phyloP scores from a whole-genome alignment of 2,113 vertebrate species.

The Chloebia gouldiae region DNA sequence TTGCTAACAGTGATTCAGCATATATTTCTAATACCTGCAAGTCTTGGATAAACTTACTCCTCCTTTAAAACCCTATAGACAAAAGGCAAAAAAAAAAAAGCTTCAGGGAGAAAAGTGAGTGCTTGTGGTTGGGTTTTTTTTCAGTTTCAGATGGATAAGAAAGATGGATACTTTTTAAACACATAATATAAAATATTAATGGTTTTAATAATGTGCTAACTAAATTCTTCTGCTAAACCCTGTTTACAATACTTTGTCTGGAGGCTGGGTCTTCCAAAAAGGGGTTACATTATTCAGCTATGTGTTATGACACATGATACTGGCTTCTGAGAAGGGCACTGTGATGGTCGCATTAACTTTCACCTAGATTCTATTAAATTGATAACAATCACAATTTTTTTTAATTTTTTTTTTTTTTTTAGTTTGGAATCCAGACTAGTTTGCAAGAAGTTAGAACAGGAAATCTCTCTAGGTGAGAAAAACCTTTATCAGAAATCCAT shows the following conservation, averaged over 20 bases:
- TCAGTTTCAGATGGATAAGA: not conserved
- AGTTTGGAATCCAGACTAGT: not conserved
- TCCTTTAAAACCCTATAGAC: not conserved
- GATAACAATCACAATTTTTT: not conserved
- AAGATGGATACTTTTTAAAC: not conserved
- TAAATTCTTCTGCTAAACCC: rapidly evolving
- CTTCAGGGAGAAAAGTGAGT: not conserved
- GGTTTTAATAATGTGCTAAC: not conserved
- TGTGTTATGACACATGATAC: not conserved
- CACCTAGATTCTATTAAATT: not conserved
- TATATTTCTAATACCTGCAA: not conserved
- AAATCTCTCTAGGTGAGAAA: not conserved
- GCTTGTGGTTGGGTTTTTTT: not conserved
- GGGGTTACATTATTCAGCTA: rapidly evolving
- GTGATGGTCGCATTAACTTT: not conserved
- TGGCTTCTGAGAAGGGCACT: not conserved
- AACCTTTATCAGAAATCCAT: not conserved
- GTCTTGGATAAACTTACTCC: not conserved
- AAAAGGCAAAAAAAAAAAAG: not conserved
- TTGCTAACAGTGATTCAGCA: slow-evolving; percentile 28
- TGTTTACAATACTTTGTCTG: not conserved
- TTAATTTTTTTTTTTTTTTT: not conserved
- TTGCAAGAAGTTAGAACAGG: not conserved
- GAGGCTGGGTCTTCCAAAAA: not conserved
- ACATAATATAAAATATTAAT: not conserved